These are phyloP conservation scores for Dendroctonus valens DNA, from an alignment of 1,140 invertebrate species.

Conservation along the genomic window DNA sequence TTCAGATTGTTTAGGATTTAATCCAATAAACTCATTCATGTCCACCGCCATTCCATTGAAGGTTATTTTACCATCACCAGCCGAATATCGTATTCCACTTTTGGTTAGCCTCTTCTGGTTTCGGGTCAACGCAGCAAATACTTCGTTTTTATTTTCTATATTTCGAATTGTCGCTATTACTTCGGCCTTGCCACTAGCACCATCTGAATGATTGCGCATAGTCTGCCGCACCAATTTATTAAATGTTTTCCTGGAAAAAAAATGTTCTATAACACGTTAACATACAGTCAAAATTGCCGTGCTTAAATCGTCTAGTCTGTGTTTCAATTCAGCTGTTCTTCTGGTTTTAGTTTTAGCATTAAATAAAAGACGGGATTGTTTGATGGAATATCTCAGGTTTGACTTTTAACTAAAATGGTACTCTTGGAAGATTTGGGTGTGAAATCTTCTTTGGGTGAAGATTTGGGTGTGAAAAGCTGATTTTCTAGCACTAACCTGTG, in stretches of 20 bases:
- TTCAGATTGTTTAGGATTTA: constrained; percentile 29
- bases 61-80: constrained; percentile 35
- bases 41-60: constrained; percentile 42
- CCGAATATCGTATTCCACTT: constrained; percentile 40
- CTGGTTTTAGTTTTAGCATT: too few relatives aligned
- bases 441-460: too few relatives aligned
- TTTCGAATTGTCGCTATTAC: constrained; percentile 45
- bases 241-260: constrained; percentile 43
- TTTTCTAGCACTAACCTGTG: constrained; percentile 35
- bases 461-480: too few relatives aligned
- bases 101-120: constrained; percentile 42
- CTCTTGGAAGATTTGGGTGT: too few relatives aligned
- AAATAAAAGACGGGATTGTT: too few relatives aligned
- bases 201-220: constrained; percentile 34
- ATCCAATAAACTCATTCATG: constrained; percentile 37
- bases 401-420: too few relatives aligned
- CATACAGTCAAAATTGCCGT: too few relatives aligned
- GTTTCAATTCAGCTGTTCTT: neutral
- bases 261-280: too few relatives aligned
- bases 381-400: too few relatives aligned
- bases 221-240: constrained; percentile 43
- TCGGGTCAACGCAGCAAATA: constrained; percentile 43
- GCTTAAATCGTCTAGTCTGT: neutral
- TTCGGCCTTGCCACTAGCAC: constrained; percentile 40
- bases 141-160: constrained; percentile 42